Evolutionary conservation across 1,140 invertebrate genomes (phyloP).

Genomic region (Sesamia nonagrioides): DNA sequence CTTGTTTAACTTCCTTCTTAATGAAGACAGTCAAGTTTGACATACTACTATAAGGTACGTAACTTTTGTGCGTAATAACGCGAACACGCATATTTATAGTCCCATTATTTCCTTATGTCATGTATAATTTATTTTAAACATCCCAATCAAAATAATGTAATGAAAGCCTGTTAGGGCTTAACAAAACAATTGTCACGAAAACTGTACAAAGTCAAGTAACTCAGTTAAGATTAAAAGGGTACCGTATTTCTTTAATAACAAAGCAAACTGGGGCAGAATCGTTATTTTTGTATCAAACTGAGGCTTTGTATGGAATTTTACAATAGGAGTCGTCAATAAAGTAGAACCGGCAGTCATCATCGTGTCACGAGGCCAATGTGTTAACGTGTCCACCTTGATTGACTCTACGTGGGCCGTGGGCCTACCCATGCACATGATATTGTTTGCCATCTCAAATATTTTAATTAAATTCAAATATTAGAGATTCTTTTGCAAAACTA

Average conservation of each 20-base stretch:
- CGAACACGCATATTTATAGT: not conserved
- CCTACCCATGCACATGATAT: slow-evolving; percentile 27
- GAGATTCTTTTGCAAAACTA: not conserved
- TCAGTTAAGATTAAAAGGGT: not conserved
- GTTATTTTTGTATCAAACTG: not conserved
- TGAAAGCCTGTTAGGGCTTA: no score
- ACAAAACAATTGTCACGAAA: no score
- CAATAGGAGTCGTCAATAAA: slow-evolving; percentile 19
- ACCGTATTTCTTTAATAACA: not conserved
- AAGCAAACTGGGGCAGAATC: not conserved
- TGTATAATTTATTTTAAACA: not conserved
- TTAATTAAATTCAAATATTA: slow-evolving; percentile 29
- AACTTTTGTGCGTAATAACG: not conserved
- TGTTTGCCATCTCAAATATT: slow-evolving; percentile 24
- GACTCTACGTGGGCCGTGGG: slow-evolving; percentile 47
- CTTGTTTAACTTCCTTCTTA: not conserved
- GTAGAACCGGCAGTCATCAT: slow-evolving; percentile 27
- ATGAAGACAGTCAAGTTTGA: slow-evolving; percentile 24
- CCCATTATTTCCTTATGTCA: not conserved
- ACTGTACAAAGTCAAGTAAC: no score
- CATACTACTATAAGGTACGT: slow-evolving; percentile 6
- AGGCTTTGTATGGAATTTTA: not conserved
- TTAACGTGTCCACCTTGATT: slow-evolving; percentile 57
- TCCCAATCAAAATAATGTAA: no score
- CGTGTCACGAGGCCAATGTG: slow-evolving; percentile 51